Percentiles rank a stretch among this genome's conserved stretches.
Conservation (phyloP, 2,888 invertebrate species). For the Hoplodrina ambigua region DNA sequence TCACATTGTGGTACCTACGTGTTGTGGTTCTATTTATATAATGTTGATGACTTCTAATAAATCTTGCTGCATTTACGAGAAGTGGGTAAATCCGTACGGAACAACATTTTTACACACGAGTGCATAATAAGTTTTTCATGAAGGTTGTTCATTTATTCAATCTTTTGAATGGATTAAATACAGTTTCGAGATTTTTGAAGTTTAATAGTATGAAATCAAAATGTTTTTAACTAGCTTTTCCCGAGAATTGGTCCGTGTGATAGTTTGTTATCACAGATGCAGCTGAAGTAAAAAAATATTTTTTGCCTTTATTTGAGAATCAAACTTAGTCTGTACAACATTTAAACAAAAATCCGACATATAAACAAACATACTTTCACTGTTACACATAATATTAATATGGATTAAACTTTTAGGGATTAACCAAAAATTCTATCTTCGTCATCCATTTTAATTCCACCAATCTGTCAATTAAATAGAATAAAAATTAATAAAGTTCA, state of each 20-base stretch:
- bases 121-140: conserved; percentile 38
- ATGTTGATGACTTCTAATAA: conserved; percentile 60
- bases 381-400: no score
- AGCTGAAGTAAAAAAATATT: no score
- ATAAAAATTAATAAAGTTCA: not conserved
- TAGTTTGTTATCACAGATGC: no score
- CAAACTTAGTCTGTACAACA: no score
- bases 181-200: not conserved
- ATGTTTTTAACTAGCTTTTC: not conserved
- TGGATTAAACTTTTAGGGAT: not conserved
- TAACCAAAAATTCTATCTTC: not conserved
- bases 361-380: no score
- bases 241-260: no score
- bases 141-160: conserved; percentile 23
- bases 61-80: conserved; percentile 53
- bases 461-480: not conserved
- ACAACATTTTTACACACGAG: conserved; percentile 55
- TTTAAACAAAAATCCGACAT: no score
- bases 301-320: no score
- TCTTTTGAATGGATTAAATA: not conserved
- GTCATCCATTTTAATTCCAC: not conserved
- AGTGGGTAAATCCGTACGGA: conserved; percentile 64
- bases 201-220: not conserved
- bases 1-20: conserved; percentile 43
- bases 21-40: conserved; percentile 54